Evolutionary conservation across 2,113 vertebrate genomes (phyloP).

Genomic region (Etia nguti): DNA sequence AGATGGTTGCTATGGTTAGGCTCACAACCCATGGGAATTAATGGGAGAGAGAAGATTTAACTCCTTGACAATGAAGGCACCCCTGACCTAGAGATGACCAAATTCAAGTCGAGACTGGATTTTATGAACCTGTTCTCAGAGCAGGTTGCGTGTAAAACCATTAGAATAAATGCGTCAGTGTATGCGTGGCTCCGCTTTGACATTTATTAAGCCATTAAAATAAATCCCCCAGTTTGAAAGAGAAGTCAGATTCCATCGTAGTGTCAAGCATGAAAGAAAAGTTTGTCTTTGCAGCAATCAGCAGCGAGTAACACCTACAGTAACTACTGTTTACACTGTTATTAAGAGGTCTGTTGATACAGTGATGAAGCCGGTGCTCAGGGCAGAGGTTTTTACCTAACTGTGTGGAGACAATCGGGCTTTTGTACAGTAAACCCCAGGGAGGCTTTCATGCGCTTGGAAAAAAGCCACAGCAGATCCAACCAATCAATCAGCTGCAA

Average conservation of each 20-base stretch:
- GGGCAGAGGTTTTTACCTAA: constrained; percentile 20
- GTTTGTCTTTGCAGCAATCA: constrained; percentile 13
- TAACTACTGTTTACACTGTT: constrained; percentile 28
- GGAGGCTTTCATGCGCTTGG: constrained; percentile 46
- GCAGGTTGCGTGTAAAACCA: background rate
- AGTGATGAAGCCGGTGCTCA: constrained; percentile 15
- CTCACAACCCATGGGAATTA: background rate
- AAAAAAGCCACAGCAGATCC: constrained; percentile 37
- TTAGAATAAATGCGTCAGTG: background rate
- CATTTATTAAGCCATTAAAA: constrained; percentile 3
- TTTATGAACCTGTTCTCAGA: background rate
- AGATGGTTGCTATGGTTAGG: background rate
- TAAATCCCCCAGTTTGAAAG: background rate
- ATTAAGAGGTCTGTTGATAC: constrained; percentile 32
- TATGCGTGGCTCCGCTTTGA: background rate
- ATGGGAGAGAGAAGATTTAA: background rate
- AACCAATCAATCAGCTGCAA: constrained; percentile 38
- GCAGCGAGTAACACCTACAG: background rate
- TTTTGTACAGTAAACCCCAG: constrained; percentile 56
- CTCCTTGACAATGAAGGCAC: background rate
- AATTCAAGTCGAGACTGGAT: too few species aligned
- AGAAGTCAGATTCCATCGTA: background rate
- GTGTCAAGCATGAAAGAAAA: constrained; percentile 10
- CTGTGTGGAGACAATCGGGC: constrained; percentile 51
- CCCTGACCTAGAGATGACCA: background rate